These are phyloP conservation scores for Mormyrus proboscirostris DNA, from an alignment of 2,797 vertebrate species.

Conservation along the genomic window DNA sequence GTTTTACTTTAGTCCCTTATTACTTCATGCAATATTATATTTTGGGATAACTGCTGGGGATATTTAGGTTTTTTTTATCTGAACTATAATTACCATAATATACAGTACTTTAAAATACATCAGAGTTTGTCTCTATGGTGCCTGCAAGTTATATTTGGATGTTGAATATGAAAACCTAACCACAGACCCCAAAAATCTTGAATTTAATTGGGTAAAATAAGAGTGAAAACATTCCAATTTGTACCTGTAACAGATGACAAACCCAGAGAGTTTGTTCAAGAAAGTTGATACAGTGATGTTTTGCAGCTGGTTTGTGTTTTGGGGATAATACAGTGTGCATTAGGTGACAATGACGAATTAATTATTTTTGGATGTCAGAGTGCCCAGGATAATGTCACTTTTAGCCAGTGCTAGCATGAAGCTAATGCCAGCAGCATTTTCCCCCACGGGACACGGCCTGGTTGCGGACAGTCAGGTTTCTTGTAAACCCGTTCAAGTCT, in stretches of 20 bases:
- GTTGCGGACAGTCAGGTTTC: conserved; percentile 63
- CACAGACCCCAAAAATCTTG: not conserved
- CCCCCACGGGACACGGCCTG: conserved; percentile 63
- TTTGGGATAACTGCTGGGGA: not conserved
- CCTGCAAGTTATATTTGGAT: not conserved
- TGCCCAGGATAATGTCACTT: not conserved
- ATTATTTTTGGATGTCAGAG: not conserved
- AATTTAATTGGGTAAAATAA: not conserved
- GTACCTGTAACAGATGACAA: not conserved
- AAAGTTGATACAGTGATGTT: not conserved
- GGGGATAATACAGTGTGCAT: not conserved
- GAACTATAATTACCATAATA: not conserved
- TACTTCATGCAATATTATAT: not conserved
- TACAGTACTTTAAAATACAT: not conserved
- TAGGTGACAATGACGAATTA: not conserved
- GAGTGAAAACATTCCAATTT: not conserved
- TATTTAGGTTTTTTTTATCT: not conserved
- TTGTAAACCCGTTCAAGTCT: not conserved
- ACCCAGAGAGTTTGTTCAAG: not conserved
- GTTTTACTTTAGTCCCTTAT: not conserved
- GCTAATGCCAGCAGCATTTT: not conserved
- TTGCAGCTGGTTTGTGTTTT: not conserved
- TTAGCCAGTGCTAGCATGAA: not conserved
- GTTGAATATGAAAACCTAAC: not conserved
- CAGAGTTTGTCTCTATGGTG: not conserved